These are phyloP conservation scores for Drosophila neoperkinsi DNA, from an alignment of 2,888 invertebrate species.

Conservation along the genomic window DNA sequence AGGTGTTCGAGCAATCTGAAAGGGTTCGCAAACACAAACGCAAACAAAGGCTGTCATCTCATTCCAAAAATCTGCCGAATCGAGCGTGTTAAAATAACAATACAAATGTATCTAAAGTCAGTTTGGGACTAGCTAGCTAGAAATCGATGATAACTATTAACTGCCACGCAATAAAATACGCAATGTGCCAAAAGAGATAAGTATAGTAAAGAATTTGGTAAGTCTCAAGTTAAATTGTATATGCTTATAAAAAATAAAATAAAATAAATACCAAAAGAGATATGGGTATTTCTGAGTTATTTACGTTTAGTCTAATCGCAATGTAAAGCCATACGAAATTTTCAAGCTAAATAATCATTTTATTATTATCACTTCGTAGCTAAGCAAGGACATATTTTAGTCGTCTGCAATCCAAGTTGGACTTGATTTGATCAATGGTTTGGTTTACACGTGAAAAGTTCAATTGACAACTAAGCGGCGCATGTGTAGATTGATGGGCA, in stretches of 20 bases:
- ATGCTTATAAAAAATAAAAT: not conserved
- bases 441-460: constrained; percentile 56
- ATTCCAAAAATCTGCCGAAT: constrained; percentile 1
- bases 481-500: constrained; percentile 70
- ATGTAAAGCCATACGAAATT: not conserved
- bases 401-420: not conserved
- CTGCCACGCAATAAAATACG: not conserved
- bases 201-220: not conserved
- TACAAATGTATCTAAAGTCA: constrained; percentile 1
- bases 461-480: constrained; percentile 57
- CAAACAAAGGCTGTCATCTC: constrained; percentile 17
- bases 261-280: not conserved
- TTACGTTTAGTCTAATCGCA: not conserved
- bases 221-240: not conserved
- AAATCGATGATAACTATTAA: not conserved
- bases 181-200: not conserved
- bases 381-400: constrained; percentile 18
- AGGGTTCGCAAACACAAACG: constrained; percentile 21
- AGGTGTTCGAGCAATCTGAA: constrained; percentile 14
- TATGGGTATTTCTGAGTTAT: not conserved
- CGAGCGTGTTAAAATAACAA: constrained; percentile 2
- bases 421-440: constrained; percentile 71
- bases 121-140: not conserved
- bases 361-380: not conserved
- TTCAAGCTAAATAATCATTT: not conserved